Percentiles rank a stretch among this genome's conserved stretches.
Evolutionary conservation across 92 coral and sea anemone genomes (phyloP).

Genomic region (Palythoa grandiflora): DNA sequence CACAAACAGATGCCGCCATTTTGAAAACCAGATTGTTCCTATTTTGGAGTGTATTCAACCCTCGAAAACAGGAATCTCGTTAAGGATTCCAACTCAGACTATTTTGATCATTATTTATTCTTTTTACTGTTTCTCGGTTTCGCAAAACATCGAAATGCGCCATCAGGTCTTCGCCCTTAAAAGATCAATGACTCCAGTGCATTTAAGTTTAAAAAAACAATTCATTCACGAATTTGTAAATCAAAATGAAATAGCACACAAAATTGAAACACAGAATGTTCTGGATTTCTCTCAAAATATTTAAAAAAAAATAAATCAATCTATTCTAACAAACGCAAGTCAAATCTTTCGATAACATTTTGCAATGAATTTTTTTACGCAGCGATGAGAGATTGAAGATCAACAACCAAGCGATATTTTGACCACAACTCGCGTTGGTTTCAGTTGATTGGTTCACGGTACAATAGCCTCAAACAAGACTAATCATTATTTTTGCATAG

Average conservation of each 20-base stretch:
- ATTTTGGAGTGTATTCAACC: background rate
- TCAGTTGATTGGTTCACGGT: constrained; percentile 10
- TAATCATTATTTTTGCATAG: constrained; percentile 33
- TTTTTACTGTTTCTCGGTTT: no score
- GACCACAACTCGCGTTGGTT: constrained; percentile 12
- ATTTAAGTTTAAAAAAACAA: no score
- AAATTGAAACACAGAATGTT: background rate
- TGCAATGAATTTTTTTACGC: background rate
- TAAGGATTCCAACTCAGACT: background rate
- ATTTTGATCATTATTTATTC: no score
- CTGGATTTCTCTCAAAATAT: background rate
- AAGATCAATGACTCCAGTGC: no score
- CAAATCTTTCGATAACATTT: background rate
- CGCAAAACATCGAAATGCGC: no score
- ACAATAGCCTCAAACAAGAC: constrained; percentile 31
- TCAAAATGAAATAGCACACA: no score
- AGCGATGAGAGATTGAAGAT: background rate
- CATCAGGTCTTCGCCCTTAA: no score
- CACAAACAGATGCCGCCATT: background rate
- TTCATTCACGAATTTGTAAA: no score
- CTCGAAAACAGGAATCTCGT: background rate
- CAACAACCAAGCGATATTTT: constrained; percentile 12
- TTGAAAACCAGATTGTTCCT: background rate
- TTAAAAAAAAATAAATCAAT: background rate
- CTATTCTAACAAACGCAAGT: background rate